Base-by-base conservation (phyloP, 1,140 invertebrate species). In the Episyrphus balteatus region DNA sequence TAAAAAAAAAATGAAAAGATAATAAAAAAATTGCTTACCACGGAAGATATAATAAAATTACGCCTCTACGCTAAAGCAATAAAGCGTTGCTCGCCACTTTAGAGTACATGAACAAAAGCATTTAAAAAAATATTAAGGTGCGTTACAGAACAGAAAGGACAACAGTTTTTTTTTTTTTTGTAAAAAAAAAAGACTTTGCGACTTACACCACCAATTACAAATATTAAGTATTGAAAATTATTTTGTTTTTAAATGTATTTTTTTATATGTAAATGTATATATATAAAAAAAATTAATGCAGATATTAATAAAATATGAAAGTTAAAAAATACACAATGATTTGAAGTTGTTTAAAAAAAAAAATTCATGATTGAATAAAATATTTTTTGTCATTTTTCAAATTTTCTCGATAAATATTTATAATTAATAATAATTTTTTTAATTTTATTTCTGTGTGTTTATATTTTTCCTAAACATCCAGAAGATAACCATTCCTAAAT, bases 191-290 rank as follows among this genome's bases (percentile, higher is more conserved):
- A 3, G 40, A 42, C 18, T 42, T 42, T 42, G 40, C 40, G 40
- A 42, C 40, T 42, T 42, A 42, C 40, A 42, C 40, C 40, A 42
- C 11, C 12, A 42, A 14, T 42, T 14, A 42, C 11, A 42, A 42
- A 42, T 18, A 42, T 13, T 13, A 42, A 42, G 3, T 18, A 18
- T 42, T 42, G 6, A 14, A 14, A 14, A 21, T 14, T n/a, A n/a
- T n/a, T n/a, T 7, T 42, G 14, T 14, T 18, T 13, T 15, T 42
- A 42, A 42, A 8, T 40, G 15, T 13, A 26, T 26, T 8, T 26
- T 26, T 26, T 26, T 26, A 26, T 26, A 8, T 26, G 8, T 26
- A 8, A 26, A 26, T 26, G 3, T 14, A 5, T 42, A 17, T 18
- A 14, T 18, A 42, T 7, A 7, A 18, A 21, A 14, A 42, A 21